A percentile compares a stretch with the other conserved stretches of the same genome.
Conservation (phyloP, 2,888 invertebrate species). For the Drosophila subsilvestris region DNA sequence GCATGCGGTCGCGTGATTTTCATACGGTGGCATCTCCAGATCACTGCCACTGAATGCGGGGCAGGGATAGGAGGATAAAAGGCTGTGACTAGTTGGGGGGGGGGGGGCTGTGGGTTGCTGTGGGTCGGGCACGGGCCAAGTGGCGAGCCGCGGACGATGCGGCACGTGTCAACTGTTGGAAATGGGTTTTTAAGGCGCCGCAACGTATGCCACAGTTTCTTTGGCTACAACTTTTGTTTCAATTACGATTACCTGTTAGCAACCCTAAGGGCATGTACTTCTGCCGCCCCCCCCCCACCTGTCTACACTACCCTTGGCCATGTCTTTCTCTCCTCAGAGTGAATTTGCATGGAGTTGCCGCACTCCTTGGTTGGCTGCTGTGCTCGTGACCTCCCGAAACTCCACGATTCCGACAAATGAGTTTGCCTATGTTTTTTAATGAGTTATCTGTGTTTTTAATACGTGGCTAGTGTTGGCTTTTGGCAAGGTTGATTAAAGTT, state of each 20-base stretch:
- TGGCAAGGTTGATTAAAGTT: constrained; percentile 29
- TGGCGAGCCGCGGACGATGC: constrained; percentile 49
- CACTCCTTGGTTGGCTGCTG: constrained; percentile 15
- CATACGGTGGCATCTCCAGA: constrained; percentile 45
- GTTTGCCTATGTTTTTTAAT: constrained; percentile 63
- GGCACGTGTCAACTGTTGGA: constrained; percentile 79
- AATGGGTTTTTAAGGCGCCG: constrained; percentile 77
- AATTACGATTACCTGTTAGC: constrained; percentile 75
- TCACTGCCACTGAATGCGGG: constrained; percentile 10
- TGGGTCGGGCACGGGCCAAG: background rate
- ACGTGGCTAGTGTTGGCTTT: constrained; percentile 54
- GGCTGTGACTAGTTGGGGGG: background rate
- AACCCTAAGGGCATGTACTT: constrained; percentile 3
- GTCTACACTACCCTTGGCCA: background rate
- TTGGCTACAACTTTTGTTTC: constrained; percentile 75
- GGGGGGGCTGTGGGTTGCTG: too few species aligned
- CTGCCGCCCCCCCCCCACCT: background rate
- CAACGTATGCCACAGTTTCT: constrained; percentile 74
- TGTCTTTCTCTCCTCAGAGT: constrained; percentile 8
- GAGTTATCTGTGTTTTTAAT: constrained; percentile 65
- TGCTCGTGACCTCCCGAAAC: constrained; percentile 33
- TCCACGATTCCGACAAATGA: constrained; percentile 38
- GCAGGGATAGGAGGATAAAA: background rate
- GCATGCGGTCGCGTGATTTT: constrained; percentile 76
- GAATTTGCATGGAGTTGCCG: constrained; percentile 46